phyloP scores from a whole-genome alignment of 2,888 invertebrate genomes.

The Trachelus tabidus region DNA sequence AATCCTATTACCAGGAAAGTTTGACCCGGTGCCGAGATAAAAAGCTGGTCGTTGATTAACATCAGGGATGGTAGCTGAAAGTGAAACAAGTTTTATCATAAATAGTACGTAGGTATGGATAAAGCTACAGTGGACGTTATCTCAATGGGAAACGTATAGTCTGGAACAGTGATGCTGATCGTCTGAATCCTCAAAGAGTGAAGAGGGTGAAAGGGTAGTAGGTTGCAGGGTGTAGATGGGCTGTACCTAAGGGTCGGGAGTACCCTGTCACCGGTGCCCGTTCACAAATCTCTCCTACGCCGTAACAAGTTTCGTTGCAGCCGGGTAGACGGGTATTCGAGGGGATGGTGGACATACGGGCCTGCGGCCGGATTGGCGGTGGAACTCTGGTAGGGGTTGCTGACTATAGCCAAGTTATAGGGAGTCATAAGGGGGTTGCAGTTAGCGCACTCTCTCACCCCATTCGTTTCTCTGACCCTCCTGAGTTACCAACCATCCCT shows the following conservation, averaged over 20 bases:
- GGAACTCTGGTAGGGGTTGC: neutral
- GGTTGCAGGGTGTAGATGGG: neutral
- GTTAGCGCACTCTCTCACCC: slow-evolving; percentile 6
- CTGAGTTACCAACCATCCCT: neutral
- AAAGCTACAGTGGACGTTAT: neutral
- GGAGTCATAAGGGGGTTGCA: neutral
- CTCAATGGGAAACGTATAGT: neutral
- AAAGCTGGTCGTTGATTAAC: neutral
- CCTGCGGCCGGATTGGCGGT: neutral
- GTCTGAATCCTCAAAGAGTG: neutral
- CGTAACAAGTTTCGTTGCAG: slow-evolving; percentile 18
- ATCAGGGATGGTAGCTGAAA: neutral
- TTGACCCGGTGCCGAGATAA: neutral
- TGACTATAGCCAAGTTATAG: neutral
- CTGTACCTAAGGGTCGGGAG: neutral
- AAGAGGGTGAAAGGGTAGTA: neutral
- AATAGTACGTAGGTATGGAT: neutral
- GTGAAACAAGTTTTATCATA: neutral
- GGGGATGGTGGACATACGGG: neutral
- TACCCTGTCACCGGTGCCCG: slow-evolving; percentile 4
- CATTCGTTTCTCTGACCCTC: neutral
- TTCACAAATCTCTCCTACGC: slow-evolving; percentile 20
- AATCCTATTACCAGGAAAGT: neutral
- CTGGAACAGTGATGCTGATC: neutral
- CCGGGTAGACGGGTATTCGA: neutral